Base-by-base conservation (phyloP, 2,888 invertebrate genomes). In the Heliconius ismenius region DNA sequence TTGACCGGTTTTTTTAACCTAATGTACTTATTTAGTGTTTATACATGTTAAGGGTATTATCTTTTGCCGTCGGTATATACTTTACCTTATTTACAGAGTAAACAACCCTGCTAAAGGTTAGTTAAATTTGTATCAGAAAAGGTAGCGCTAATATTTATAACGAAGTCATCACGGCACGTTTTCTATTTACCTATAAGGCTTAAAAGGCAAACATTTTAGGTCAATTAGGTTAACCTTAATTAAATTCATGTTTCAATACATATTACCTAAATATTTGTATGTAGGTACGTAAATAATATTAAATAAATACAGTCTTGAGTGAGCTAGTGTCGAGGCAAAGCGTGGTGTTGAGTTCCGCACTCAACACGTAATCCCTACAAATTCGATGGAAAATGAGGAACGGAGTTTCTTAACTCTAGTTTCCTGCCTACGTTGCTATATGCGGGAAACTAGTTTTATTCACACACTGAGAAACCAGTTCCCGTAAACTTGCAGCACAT, bases 151-250 rank as follows among this genome's bases (percentile, higher is more conserved):
- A 69, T 69, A 54, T 69, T 69, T 54, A 28, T 32, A 54, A 54
- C 28, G 36, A 32, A 32, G n/a, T 69, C 28, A 54, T 69, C 54
- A 54, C 21, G 54, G 54, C 69, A 54, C 69, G 32, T 54, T 69
- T 49, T 69, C 54, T 69, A 69, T 69, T 69, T 69, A 69, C 49
- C 28, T 54, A 32, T 32, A 69, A 69, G 54, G 69, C 69, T 32
- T 69, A 69, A 69, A 69, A 54, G 54, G 69, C 32, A 69, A 32
- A 54, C 32, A 65, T 69, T 76, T 76, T 72, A 72, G 76, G 72
- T 76, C 70, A 72, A 65, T 54, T 54, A 54, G 21, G 32, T 69
- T 54, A 32, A 54, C 69, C 69, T 54, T 54, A 69, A 54, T 54
- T 54, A 54, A 49, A 69, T 11, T 9, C 6, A 49, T 26, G 54